These are phyloP conservation scores for Tenthredo scrophulariae DNA, from an alignment of 2,888 invertebrate species.

Conservation along the genomic window DNA sequence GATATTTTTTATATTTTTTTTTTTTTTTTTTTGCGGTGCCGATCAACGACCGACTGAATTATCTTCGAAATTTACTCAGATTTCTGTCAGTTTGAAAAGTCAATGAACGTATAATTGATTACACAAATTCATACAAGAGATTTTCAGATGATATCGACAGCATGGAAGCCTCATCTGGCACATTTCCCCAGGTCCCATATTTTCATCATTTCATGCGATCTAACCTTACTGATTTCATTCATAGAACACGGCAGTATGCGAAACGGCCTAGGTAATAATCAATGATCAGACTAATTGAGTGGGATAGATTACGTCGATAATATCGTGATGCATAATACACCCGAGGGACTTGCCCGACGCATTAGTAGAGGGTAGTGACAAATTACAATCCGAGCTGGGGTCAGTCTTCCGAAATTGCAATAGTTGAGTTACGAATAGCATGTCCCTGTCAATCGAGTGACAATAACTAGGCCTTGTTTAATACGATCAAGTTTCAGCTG, in stretches of 20 bases:
- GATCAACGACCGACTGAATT: neutral
- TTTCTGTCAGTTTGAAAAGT: neutral
- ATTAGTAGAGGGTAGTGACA: conserved; percentile 73
- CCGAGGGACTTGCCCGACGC: conserved; percentile 63
- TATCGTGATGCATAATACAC: conserved; percentile 66
- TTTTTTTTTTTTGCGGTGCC: neutral
- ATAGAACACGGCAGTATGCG: conserved; percentile 58
- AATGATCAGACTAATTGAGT: conserved; percentile 78
- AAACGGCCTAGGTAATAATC: conserved; percentile 74
- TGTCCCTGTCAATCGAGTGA: neutral
- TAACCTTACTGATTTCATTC: neutral
- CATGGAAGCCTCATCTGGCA: neutral
- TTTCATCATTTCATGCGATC: neutral
- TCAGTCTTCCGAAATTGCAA: conserved; percentile 34
- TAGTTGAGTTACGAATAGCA: conserved; percentile 23
- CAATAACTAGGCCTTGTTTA: neutral
- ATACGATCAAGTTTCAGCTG: neutral
- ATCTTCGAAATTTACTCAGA: neutral
- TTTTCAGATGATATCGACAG: neutral
- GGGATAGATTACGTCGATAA: conserved; percentile 77
- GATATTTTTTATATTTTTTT: conserved; percentile 8
- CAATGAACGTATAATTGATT: neutral
- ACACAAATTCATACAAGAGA: neutral
- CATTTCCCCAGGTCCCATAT: neutral
- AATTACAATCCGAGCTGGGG: conserved; percentile 63